Conservation (phyloP, 1,140 invertebrate genomes). For the Galleria mellonella region DNA sequence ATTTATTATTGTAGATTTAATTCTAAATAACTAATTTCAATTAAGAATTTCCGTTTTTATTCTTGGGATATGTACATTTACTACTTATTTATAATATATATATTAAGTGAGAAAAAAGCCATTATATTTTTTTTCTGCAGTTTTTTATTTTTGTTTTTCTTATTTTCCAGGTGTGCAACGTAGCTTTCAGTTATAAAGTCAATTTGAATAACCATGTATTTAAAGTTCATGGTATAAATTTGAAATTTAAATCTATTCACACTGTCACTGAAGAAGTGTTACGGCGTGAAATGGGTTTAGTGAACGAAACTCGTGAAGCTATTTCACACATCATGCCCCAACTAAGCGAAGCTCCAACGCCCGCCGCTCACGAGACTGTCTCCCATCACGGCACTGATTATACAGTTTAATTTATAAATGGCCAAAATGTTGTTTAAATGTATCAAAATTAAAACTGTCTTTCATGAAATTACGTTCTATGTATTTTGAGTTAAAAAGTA, state of each 20-base stretch:
- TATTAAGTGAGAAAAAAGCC: no score
- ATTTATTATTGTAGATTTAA: no score
- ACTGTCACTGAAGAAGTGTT: conserved; percentile 60
- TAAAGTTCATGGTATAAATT: conserved; percentile 62
- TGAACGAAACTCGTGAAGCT: conserved; percentile 38
- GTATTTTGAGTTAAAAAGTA: no score
- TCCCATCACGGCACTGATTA: neutral
- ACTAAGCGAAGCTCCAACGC: conserved; percentile 33
- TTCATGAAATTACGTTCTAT: no score
- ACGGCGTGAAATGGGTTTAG: conserved; percentile 46
- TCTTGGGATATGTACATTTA: no score
- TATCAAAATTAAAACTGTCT: no score
- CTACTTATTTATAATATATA: no score
- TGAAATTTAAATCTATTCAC: conserved; percentile 69
- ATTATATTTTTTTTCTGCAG: conserved; percentile 1
- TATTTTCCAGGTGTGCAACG: conserved; percentile 60
- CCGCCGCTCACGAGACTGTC: conserved; percentile 26
- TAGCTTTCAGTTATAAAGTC: conserved; percentile 69
- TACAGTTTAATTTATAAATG: no score
- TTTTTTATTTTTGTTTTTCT: neutral
- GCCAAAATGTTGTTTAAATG: no score
- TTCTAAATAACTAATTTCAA: no score
- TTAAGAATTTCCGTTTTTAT: no score
- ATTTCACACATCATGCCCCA: conserved; percentile 53
- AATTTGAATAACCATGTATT: conserved; percentile 68